Evolutionary conservation across 2,888 invertebrate genomes (phyloP), one percentile per base, ranked within the genome.

Genomic region (Cryptophagus acutangulus): DNA sequence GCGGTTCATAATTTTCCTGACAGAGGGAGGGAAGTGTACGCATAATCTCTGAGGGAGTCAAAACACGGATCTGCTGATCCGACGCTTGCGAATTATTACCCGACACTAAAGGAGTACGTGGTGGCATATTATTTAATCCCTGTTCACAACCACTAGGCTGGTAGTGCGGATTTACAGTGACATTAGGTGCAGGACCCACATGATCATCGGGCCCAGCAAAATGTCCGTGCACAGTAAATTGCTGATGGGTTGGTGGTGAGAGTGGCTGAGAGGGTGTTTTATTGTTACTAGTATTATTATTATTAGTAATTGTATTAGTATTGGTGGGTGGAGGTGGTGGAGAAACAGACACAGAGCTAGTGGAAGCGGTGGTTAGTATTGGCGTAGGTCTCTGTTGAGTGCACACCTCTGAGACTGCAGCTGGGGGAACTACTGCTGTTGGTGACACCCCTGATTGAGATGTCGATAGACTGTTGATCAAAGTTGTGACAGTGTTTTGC

Each of bases 21-120:
- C 81, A 81, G 72, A 87, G 81, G 72, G 85, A 84, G 71, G 88
- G 87, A 75, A 87, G 81, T 69, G 87, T 87, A 79, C 86, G 83
- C 87, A 87, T 87, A 72, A 88, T 87, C 81, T 88, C 87, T 62
- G 86, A 86, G 65, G 88, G 87, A 65, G 88, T 88, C 71, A 88
- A 79, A 74, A 87, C 87, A 71, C 87, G 82, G 72, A 87, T 87
- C 74, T 86, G 87, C 73, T 86, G 86, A 75, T 87, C 87, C 61
- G 74, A 73, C 54, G 75, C 67, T 36, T 48, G 42, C 38, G 49
- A 44, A 37, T 39, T 40, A 41, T 17, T 31, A 28, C 29, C 9
- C 26, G 24, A 16, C 18, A 18, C 34, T 18, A 34, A 34, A 17
- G 17, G 24, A 17, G 8, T 45, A 45, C 33, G 48, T 37, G 33